Base-by-base conservation (phyloP, 2,797 vertebrate species). In the Oophaga sylvatica region DNA sequence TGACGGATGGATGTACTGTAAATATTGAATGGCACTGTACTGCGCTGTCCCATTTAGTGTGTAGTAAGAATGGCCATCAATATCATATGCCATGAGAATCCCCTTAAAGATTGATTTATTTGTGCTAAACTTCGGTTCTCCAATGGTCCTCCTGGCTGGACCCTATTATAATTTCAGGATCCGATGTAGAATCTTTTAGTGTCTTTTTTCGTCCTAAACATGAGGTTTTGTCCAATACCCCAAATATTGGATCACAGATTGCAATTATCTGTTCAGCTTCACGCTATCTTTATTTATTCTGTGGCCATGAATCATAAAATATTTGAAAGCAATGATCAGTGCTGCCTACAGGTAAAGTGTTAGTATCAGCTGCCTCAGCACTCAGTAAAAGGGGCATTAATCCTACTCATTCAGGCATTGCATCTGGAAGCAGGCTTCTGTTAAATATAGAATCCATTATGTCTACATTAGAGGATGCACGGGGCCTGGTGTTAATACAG, bases 381-480 rank as follows among this genome's bases (percentile, higher is more conserved):
- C 63, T 76, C 86, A 87, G 80, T 87, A 87, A 87, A 87, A 87
- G 86, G 86, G 80, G 73, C 80, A 87, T 87, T 87, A 87, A 83
- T 87, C 59, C 86, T 80, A 56, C 48, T 83, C 73, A 77, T 87
- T 87, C 79, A 87, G 62, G 70, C 86, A n/a, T 68, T 70, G 59
- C 15, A 87, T 87, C 86, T 87, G 73, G 53, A 56, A 83, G 86
- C 79, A 87, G 70, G 86, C 60, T 70, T 87, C 73, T 83, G 86
- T 87, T 87, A 87, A 87, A 87, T 87, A 87, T 87, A 87, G 80
- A 87, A 87, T 78, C 86, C 86, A 87, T 87, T 87, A 87, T 77
- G 59, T 68, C 80, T 81, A 60, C 86, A 87, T 87, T 87, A 87
- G 83, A 65, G 83, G 76, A 63, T 53, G 73, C 26, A 35, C 73